These are phyloP conservation scores for Pelodiscus sinensis DNA, from an alignment of 2,113 vertebrate genomes.

Conservation along the genomic window DNA sequence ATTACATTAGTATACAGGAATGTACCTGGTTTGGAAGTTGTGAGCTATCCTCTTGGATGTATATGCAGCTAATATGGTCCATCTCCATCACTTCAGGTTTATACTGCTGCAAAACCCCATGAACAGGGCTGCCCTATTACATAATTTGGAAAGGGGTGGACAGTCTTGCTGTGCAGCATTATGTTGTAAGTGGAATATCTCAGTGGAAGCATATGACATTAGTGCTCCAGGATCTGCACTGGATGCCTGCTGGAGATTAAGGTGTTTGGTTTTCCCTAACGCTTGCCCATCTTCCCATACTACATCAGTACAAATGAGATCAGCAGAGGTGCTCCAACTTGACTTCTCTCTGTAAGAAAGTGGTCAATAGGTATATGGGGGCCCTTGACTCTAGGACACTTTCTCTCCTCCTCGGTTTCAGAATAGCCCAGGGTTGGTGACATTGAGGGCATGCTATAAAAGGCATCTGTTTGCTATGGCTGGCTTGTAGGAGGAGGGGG, in stretches of 20 bases:
- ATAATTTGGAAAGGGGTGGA: neutral
- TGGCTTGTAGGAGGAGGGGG: fast-evolving
- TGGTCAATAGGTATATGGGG: neutral
- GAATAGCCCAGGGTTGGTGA: neutral
- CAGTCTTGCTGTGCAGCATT: neutral
- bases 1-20: neutral
- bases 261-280: neutral
- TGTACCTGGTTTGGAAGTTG: neutral
- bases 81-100: neutral
- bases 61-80: neutral
- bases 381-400: fast-evolving
- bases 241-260: neutral
- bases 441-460: neutral
- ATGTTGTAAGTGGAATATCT: neutral
- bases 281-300: neutral
- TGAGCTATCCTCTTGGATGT: neutral
- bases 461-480: neutral
- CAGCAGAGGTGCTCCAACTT: fast-evolving
- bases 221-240: neutral
- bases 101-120: neutral
- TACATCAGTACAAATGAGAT: neutral
- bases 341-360: neutral
- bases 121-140: neutral
- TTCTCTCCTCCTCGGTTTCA: neutral
- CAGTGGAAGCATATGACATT: neutral